Evolutionary conservation across 1,140 invertebrate species (phyloP).

Genomic region (Dendroctonus valens): DNA sequence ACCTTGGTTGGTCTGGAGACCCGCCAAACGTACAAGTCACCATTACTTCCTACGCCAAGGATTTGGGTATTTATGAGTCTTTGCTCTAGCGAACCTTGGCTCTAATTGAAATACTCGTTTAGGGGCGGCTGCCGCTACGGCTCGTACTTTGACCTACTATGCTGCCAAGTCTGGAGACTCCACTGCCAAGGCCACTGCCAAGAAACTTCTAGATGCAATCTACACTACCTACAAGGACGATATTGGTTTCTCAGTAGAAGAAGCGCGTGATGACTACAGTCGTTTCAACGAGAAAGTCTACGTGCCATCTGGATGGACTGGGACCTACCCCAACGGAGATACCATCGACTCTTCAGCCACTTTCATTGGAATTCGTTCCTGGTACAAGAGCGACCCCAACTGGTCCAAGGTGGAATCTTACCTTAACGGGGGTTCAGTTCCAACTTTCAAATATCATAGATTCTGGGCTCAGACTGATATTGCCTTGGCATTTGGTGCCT

Average conservation of each 20-base stretch:
- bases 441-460: conserved; percentile 15
- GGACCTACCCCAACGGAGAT: conserved; percentile 35
- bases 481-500: conserved; percentile 20
- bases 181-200: conserved; percentile 27
- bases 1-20: conserved; percentile 27
- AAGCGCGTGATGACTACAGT: conserved; percentile 21
- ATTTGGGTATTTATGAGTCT: conserved; percentile 17
- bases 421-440: conserved; percentile 20
- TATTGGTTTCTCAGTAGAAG: conserved; percentile 20
- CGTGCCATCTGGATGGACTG: conserved; percentile 33
- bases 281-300: conserved; percentile 29
- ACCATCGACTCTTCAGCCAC: conserved; percentile 33
- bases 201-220: conserved; percentile 32
- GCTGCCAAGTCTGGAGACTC: conserved; percentile 32
- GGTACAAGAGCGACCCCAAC: conserved; percentile 31
- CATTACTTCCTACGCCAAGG: conserved; percentile 12
- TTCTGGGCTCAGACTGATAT: conserved; percentile 27
- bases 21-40: conserved; percentile 31
- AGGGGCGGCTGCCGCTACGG: conserved; percentile 28
- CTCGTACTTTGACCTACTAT: conserved; percentile 33
- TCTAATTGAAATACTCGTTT: not conserved
- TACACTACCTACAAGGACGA: conserved; percentile 22
- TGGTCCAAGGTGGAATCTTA: conserved; percentile 23
- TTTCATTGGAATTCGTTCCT: conserved; percentile 33
- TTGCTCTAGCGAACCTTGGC: not conserved